Base-by-base conservation (phyloP, 2,113 vertebrate genomes). In the Leiothrix lutea region DNA sequence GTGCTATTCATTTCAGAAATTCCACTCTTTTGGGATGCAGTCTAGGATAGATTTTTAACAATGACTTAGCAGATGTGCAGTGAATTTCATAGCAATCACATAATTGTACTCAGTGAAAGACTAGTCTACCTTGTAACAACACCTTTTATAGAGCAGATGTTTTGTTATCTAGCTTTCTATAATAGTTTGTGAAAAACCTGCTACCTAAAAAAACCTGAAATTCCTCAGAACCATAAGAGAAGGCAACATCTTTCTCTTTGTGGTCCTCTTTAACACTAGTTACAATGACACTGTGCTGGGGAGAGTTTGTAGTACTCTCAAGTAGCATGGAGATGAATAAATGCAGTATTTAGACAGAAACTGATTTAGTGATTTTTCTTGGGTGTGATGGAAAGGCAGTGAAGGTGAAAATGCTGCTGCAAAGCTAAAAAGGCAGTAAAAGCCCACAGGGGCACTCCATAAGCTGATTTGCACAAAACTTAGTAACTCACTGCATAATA, bases 361-460 rank as follows among this genome's bases (percentile, higher is more conserved):
- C 23, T 53, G 73, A 50, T 95, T 78, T 90, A 90, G 51, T 93
- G 40, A 51, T 79, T 94, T 54, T 95, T 94, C 62, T 82, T 35
- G 45, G 72, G 54, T 65, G 14, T 44, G 29, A 69, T 56, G n/a
- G 73, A 88, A 92, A 83, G 45, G 26, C 50, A 65, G 33, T 50
- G 70, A 89, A 95, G 35, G 14, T 86, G 71, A 77, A 94, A 91
- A 80, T 88, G 71, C 36, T 86, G 19, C 91, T 48, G 12, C 25
- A 83, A 62, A 56, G 66, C 77, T 94, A 60, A 87, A 83, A 53
- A 84, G 45, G 40, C 25, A 57, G 2, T 64, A 38, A 91, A 31
- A 77, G 12, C 51, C 85, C 72, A 80, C 40, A 80, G 62, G 35
- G 47, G 9, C 44, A 66, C 66, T 87, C 91, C 19, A 50, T 51